These are phyloP conservation scores for Diploscapter pachys DNA, from an alignment of 1,140 invertebrate species.

Conservation along the genomic window DNA sequence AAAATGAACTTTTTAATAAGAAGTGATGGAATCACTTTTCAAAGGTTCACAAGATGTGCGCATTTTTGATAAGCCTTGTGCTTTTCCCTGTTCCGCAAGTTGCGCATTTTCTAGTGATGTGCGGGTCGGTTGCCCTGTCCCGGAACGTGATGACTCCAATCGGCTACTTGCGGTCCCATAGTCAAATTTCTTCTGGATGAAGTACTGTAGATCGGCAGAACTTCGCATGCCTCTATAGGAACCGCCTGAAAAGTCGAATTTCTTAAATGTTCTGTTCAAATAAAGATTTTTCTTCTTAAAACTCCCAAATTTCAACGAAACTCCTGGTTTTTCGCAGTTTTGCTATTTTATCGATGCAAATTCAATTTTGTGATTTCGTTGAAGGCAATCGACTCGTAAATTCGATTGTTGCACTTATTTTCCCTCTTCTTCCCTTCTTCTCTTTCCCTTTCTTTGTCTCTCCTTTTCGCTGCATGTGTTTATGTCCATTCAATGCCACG, in stretches of 20 bases:
- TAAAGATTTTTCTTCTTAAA: not conserved
- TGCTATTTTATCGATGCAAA: not conserved
- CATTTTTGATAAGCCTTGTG: too few relatives aligned
- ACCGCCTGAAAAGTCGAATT: constrained; percentile 38
- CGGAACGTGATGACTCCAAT: constrained; percentile 48
- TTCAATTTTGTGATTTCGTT: not conserved
- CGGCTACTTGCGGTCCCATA: constrained; percentile 41
- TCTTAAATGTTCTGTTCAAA: not conserved
- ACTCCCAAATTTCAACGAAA: not conserved
- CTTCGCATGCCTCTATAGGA: constrained; percentile 55
- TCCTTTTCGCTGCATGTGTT: too few relatives aligned
- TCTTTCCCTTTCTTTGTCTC: too few relatives aligned
- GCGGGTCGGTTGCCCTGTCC: constrained; percentile 36
- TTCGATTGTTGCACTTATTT: too few relatives aligned
- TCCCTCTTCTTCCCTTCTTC: too few relatives aligned
- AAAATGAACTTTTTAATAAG: too few relatives aligned
- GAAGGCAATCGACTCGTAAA: not conserved
- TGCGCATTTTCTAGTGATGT: not conserved
- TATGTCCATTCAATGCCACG: too few relatives aligned
- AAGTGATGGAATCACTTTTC: too few relatives aligned
- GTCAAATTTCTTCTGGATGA: constrained; percentile 54
- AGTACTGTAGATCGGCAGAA: constrained; percentile 53
- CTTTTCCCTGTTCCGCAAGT: too few relatives aligned
- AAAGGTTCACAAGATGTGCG: too few relatives aligned
- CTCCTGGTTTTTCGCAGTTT: not conserved